phyloP scores from a whole-genome alignment of 2,797 vertebrate species.

The Lepus oiostolus region DNA sequence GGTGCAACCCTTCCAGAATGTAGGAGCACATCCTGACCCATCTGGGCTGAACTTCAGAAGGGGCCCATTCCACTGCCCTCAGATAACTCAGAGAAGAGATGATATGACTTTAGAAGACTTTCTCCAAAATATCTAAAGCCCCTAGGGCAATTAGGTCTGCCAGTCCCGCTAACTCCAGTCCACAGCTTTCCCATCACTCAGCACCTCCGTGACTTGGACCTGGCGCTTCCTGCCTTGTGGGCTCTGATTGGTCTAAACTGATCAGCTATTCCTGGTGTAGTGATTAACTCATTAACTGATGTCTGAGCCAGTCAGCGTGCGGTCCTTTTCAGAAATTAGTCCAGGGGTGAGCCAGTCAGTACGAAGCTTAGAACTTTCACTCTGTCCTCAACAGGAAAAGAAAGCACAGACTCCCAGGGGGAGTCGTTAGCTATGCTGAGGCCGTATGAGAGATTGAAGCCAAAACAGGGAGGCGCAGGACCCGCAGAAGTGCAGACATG shows the following conservation, averaged over 20 bases:
- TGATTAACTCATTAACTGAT: background rate
- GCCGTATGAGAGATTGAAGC: constrained; percentile 27
- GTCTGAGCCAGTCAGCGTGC: constrained; percentile 18
- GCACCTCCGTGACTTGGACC: background rate
- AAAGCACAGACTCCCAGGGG: fast-evolving
- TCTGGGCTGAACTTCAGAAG: background rate
- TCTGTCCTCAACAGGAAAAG: background rate
- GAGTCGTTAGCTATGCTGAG: background rate
- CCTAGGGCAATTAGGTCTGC: background rate
- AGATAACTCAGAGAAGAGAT: background rate
- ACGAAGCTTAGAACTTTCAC: background rate
- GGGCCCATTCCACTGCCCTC: background rate
- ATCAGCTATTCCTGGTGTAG: background rate
- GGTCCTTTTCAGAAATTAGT: background rate
- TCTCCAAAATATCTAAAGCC: constrained; percentile 2
- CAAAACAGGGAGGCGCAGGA: constrained; percentile 20
- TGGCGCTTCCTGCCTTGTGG: background rate
- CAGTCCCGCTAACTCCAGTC: background rate
- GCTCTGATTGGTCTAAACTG: background rate
- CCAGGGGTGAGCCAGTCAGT: background rate
- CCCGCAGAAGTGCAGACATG: background rate
- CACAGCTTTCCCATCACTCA: background rate
- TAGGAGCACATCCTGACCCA: background rate
- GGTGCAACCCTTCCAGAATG: background rate
- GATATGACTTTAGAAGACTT: background rate